Conservation (phyloP, 2,888 invertebrate genomes). For the Rhamphomyia laevipes region DNA sequence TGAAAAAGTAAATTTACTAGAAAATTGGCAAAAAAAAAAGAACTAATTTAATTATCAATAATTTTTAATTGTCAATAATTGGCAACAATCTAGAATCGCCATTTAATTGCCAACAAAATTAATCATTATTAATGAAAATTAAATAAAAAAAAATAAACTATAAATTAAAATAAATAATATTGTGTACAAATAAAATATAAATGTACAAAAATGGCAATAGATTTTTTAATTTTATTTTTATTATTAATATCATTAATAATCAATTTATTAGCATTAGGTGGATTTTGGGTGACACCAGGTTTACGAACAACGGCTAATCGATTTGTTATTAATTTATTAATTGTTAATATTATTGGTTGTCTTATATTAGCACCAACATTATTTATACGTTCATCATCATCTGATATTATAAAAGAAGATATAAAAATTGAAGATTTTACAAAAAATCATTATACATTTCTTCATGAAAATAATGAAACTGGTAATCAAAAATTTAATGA, state of each 20-base stretch:
- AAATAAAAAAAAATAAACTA: background rate
- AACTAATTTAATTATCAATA: too few relatives aligned
- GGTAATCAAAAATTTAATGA: background rate
- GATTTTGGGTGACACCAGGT: slow-evolving; percentile 38
- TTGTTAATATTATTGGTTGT: slow-evolving; percentile 36
- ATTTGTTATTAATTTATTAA: slow-evolving; percentile 36
- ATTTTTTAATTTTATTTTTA: slow-evolving; percentile 37
- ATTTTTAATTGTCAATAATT: too few relatives aligned
- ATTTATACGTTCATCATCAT: slow-evolving; percentile 18
- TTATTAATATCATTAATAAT: slow-evolving; percentile 36
- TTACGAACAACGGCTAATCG: slow-evolving; percentile 38
- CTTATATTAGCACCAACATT: slow-evolving; percentile 33
- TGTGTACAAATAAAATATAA: slow-evolving; percentile 18
- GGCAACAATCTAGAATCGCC: too few relatives aligned
- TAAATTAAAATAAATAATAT: background rate
- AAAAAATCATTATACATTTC: background rate
- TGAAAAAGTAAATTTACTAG: too few relatives aligned
- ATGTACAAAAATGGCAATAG: slow-evolving; percentile 34
- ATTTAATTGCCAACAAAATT: too few relatives aligned
- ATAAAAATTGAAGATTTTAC: background rate
- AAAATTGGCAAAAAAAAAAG: too few relatives aligned
- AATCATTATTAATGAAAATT: too few relatives aligned
- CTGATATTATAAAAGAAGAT: background rate
- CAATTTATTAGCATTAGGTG: slow-evolving; percentile 36
- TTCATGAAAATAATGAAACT: background rate